Percentiles rank a stretch among this genome's conserved stretches.
These are phyloP conservation scores for Leptodactylus fallax DNA, from an alignment of 2,797 vertebrate species.

Conservation along the genomic window DNA sequence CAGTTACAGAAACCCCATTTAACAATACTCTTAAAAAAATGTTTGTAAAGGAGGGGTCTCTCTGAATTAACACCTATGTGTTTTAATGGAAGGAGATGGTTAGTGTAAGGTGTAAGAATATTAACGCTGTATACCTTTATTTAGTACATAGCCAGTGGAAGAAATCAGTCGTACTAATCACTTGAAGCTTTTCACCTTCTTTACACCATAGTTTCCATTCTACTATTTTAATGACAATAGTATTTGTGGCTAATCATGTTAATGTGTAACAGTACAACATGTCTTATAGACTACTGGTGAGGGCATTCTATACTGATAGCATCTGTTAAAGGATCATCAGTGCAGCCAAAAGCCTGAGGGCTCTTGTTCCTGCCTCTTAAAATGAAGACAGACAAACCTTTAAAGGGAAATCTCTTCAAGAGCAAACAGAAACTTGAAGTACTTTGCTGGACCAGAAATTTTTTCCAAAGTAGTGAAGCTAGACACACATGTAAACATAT, in stretches of 20 bases:
- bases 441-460: neutral
- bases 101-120: neutral
- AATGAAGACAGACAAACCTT: slow-evolving; percentile 56
- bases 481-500: neutral
- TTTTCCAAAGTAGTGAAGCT: slow-evolving; percentile 12
- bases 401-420: slow-evolving; percentile 42
- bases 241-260: slow-evolving; percentile 69
- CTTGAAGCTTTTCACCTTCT: slow-evolving; percentile 77
- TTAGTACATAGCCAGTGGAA: neutral
- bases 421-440: slow-evolving; percentile 56
- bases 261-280: slow-evolving; percentile 69
- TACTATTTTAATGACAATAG: slow-evolving; percentile 71
- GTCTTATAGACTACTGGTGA: slow-evolving; percentile 66
- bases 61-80: no score
- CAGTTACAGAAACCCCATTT: no score
- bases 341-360: slow-evolving; percentile 43
- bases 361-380: slow-evolving; percentile 50
- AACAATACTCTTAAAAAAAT: no score
- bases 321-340: slow-evolving; percentile 68
- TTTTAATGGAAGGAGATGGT: no score
- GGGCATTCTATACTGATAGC: slow-evolving; percentile 66
- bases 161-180: slow-evolving; percentile 67
- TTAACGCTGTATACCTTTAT: neutral
- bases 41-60: no score
- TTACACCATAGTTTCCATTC: slow-evolving; percentile 75